Conservation (phyloP, 2,113 vertebrate genomes). For the Labrus mixtus region DNA sequence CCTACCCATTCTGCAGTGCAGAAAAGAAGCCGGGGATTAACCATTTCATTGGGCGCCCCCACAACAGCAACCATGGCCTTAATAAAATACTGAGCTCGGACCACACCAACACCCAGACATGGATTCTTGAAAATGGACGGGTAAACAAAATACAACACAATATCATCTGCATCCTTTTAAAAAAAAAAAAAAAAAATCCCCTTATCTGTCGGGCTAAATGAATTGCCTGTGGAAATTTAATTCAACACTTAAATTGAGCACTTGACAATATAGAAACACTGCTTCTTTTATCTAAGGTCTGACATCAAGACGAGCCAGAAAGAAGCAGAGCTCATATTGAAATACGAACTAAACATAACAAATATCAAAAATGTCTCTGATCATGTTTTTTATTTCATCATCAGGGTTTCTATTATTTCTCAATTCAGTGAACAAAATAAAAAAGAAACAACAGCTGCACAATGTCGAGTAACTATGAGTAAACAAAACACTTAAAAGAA, state of each 20-base stretch:
- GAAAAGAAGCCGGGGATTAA: constrained; percentile 55
- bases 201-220: background rate
- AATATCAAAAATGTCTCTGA: background rate
- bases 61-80: constrained; percentile 28
- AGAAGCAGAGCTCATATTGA: no score
- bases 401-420: background rate
- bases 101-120: constrained; percentile 18
- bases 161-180: background rate
- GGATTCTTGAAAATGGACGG: background rate
- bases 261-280: background rate
- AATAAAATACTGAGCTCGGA: constrained; percentile 28
- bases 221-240: background rate
- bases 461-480: no score
- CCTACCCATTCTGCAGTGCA: constrained; percentile 49
- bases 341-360: background rate
- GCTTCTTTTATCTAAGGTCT: no score
- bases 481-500: no score
- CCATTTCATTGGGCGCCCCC: constrained; percentile 40
- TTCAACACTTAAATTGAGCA: background rate
- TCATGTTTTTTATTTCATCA: background rate
- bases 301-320: no score
- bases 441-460: no score
- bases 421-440: background rate
- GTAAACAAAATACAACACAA: background rate
- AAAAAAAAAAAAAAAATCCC: no score